A percentile compares a stretch with the other conserved stretches of the same genome.
Conservation (phyloP, 2,888 invertebrate species). For the Calameuta pallipes region DNA sequence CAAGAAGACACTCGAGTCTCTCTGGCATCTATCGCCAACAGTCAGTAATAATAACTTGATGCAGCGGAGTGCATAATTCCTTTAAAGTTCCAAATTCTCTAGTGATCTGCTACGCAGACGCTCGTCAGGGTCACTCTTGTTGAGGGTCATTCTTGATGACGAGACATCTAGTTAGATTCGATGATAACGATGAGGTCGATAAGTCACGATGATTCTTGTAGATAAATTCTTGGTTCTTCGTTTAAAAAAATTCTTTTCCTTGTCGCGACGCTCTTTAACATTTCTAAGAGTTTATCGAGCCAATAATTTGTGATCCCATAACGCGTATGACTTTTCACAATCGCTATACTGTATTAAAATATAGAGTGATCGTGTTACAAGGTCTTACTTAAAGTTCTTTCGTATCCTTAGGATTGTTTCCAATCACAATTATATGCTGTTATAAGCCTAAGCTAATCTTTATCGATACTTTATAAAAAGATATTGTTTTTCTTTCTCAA, state of each 20-base stretch:
- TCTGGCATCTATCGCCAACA: background rate
- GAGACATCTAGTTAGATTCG: background rate
- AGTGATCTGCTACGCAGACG: background rate
- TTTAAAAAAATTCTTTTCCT: background rate
- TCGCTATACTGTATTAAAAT: background rate
- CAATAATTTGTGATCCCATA: background rate
- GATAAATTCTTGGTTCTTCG: background rate
- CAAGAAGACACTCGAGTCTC: background rate
- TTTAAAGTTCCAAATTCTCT: background rate
- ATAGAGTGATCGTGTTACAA: background rate
- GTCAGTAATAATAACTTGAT: background rate
- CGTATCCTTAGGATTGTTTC: background rate
- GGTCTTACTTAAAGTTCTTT: background rate
- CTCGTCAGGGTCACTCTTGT: background rate
- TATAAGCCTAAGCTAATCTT: background rate
- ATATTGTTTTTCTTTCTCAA: conserved; percentile 1
- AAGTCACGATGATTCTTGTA: background rate
- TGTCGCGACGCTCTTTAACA: background rate
- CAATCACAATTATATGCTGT: background rate
- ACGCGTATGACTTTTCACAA: background rate
- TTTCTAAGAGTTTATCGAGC: background rate
- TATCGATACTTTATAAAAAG: background rate
- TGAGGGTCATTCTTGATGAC: background rate
- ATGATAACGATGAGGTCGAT: background rate
- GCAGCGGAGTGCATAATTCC: background rate